These are phyloP conservation scores for Lucinisca nassula DNA, from an alignment of 2,888 invertebrate species.

Conservation along the genomic window DNA sequence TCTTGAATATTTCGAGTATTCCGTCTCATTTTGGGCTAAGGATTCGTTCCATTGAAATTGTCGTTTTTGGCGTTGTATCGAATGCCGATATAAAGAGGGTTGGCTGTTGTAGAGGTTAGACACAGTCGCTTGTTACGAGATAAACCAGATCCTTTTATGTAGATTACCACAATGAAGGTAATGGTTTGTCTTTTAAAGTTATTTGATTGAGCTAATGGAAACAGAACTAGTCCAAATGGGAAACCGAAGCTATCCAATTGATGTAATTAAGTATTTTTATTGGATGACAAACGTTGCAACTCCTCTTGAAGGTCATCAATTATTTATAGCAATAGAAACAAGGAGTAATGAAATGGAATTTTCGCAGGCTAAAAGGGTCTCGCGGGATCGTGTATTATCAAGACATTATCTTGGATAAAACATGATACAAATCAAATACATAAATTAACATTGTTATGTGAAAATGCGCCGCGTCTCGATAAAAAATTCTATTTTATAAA, in stretches of 20 bases:
- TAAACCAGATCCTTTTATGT: not conserved
- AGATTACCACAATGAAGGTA: not conserved
- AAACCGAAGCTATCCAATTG: conserved; percentile 21
- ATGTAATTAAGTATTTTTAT: conserved; percentile 54
- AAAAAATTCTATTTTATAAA: too few species aligned
- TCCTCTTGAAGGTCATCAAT: conserved; percentile 44
- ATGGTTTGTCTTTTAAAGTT: not conserved
- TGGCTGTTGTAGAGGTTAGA: too few species aligned
- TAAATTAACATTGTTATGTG: conserved; percentile 63
- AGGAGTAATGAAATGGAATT: conserved; percentile 62
- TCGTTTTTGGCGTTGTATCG: too few species aligned
- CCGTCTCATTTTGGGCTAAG: too few species aligned
- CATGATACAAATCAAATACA: conserved; percentile 65
- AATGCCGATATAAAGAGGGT: too few species aligned
- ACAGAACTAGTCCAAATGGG: not conserved
- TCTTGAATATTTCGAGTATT: too few species aligned
- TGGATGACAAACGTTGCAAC: conserved; percentile 17
- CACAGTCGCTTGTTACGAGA: too few species aligned
- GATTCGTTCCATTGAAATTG: too few species aligned
- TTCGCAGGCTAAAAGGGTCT: conserved; percentile 64
- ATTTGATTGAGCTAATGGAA: conserved; percentile 46
- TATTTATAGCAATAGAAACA: conserved; percentile 63
- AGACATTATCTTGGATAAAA: conserved; percentile 56
- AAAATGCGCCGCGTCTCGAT: too few species aligned
- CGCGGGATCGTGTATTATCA: conserved; percentile 64